Percentiles rank a stretch among this genome's conserved stretches.
phyloP scores from a whole-genome alignment of 2,888 invertebrate genomes.

The Nasonia oneida region DNA sequence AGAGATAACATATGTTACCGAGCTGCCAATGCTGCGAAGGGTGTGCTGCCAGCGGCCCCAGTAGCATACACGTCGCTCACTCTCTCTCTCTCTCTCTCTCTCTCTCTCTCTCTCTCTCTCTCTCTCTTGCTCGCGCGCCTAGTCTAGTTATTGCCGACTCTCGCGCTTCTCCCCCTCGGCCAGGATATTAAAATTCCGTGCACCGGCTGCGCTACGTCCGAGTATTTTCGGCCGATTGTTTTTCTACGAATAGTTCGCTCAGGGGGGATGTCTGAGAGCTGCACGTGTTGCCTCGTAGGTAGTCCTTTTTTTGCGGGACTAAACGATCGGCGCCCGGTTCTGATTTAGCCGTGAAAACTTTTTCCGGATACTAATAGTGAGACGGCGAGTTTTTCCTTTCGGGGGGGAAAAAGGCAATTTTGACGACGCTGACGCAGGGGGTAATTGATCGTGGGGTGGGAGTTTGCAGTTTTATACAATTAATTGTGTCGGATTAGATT shows the following conservation, averaged over 20 bases:
- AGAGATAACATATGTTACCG: slow-evolving; percentile 80
- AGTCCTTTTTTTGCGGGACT: slow-evolving; percentile 13
- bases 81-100: no score
- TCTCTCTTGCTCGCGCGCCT: slow-evolving; percentile 14
- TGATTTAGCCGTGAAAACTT: slow-evolving; percentile 36
- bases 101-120: no score
- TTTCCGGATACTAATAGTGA: not conserved
- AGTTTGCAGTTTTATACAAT: not conserved
- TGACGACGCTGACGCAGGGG: not conserved
- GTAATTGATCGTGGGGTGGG: not conserved
- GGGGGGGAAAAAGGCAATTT: not conserved
- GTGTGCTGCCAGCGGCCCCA: slow-evolving; percentile 24
- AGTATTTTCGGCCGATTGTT: slow-evolving; percentile 51
- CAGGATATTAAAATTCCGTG: slow-evolving; percentile 78
- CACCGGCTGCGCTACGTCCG: slow-evolving; percentile 70
- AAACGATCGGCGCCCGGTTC: not conserved
- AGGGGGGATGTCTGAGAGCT: not conserved
- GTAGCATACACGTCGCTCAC: slow-evolving; percentile 10
- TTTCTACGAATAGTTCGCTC: slow-evolving; percentile 35
- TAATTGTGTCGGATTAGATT: no score
- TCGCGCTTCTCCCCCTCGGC: slow-evolving; percentile 63
- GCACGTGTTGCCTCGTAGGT: slow-evolving; percentile 34
- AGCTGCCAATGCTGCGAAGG: slow-evolving; percentile 52
- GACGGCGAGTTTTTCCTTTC: not conserved
- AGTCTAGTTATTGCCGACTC: slow-evolving; percentile 76